phyloP scores from a whole-genome alignment of 2,797 vertebrate species.

The Allenopithecus nigroviridis region DNA sequence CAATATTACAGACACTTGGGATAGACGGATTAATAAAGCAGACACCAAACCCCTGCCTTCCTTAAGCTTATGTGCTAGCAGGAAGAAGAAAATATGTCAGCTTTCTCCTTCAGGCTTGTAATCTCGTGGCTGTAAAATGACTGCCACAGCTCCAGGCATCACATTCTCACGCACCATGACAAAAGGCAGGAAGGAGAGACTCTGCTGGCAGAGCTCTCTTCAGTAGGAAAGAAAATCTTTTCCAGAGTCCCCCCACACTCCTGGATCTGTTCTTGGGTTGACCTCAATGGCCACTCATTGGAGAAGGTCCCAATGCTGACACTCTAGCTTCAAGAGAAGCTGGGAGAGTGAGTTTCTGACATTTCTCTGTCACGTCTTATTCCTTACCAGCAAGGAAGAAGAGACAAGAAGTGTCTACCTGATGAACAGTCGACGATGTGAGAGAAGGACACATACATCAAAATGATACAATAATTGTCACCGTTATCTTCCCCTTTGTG shows the following conservation, averaged over 20 bases:
- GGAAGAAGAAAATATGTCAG: neutral
- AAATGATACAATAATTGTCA: neutral
- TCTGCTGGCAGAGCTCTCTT: neutral
- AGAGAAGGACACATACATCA: neutral
- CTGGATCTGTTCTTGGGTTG: neutral
- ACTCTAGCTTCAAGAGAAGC: neutral
- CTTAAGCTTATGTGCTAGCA: neutral
- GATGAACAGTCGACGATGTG: neutral
- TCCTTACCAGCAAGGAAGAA: neutral
- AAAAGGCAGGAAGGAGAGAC: neutral
- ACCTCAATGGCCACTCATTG: neutral
- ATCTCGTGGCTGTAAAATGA: neutral
- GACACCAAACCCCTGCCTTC: neutral
- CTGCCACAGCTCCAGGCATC: neutral
- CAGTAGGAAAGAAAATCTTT: neutral
- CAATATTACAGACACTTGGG: neutral
- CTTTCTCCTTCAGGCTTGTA: neutral
- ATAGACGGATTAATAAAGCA: neutral
- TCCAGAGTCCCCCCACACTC: neutral
- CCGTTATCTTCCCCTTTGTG: neutral
- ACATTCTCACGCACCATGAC: neutral
- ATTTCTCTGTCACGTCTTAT: neutral
- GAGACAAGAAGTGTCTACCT: neutral
- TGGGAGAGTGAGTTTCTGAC: neutral
- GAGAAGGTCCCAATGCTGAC: neutral